phyloP scores from a whole-genome alignment of 2,888 invertebrate genomes.

The Cryptocheilus praepositus region DNA sequence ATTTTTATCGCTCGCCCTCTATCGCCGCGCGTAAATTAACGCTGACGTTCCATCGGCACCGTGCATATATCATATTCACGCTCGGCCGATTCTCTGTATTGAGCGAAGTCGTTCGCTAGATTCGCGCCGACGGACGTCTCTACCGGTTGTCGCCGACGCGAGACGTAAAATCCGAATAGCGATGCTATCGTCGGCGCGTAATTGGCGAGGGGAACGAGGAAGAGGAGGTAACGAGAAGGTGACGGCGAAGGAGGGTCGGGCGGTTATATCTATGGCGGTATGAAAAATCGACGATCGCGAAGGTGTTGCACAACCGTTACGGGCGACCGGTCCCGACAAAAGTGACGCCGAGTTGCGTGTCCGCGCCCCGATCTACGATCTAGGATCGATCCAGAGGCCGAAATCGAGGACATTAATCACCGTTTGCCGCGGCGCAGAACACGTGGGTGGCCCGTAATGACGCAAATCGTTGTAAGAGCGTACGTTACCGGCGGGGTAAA shows the following conservation, averaged over 20 bases:
- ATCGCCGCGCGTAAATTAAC: background rate
- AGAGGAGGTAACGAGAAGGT: too few species aligned
- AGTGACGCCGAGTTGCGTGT: conserved; percentile 48
- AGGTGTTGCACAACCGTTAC: conserved; percentile 48
- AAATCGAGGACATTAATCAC: conserved; percentile 60
- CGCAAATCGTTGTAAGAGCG: conserved; percentile 53
- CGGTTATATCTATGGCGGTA: background rate
- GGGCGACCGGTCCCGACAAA: conserved; percentile 38
- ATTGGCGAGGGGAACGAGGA: too few species aligned
- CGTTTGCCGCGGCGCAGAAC: conserved; percentile 29
- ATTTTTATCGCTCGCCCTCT: conserved; percentile 31
- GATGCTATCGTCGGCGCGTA: too few species aligned
- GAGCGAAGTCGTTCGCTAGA: background rate
- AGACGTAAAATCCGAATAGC: too few species aligned
- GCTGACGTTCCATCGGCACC: background rate
- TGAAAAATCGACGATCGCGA: conserved; percentile 17
- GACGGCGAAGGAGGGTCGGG: background rate
- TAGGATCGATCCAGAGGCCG: conserved; percentile 42
- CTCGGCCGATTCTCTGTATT: background rate
- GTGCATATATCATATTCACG: background rate
- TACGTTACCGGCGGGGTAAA: conserved; percentile 37
- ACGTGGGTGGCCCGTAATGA: conserved; percentile 56
- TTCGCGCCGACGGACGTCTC: background rate
- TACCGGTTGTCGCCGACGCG: background rate
- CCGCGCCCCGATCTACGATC: conserved; percentile 35